Evolutionary conservation across 2,113 vertebrate genomes (phyloP), one percentile per base, ranked within the genome.

Genomic region (Cavia porcellus): DNA sequence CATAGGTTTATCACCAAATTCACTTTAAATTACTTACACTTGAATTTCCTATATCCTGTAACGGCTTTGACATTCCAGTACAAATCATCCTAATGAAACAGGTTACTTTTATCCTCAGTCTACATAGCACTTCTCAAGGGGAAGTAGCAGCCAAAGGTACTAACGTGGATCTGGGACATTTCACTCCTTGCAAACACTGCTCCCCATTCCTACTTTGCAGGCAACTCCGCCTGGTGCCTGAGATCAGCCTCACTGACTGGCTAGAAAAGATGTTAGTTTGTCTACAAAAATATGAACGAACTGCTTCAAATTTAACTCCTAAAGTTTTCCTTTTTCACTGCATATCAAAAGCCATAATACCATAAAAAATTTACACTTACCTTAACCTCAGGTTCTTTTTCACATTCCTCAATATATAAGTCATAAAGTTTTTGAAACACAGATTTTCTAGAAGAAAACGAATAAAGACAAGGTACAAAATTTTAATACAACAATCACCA

Each of bases 381-480:
- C 99, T 99, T 99, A 98, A 99, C 98, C 97, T 99, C 99, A 72
- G 99, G 99, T 96, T 99, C 99, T 98, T 99, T 99, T 98, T 99
- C 99, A 99, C 99, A 99, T 99, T 99, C 99, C 98, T 99, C 99
- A 97, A 99, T 99, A 98, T 99, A 99, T 55, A 99, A 98, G 98
- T 99, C 99, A 99, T 99, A 99, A 90, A 99, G 99, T 98, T 99
- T 99, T 98, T 99, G 99, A 99, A 99, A 99, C 95, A 99, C 98
- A 97, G 99, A 99, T 98, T 99, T 99, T 98, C 99, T 99, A 98
- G 96, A 98, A 98, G 75, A 97, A 86, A 97, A 95, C 61, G 79
- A 93, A 90, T 32, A 66, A 92, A 82, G 28, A 32, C 85, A 98
- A 91, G 24, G 87, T 86, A 95, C n/a, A 86, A 96, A 95, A 79